Conservation (phyloP, 2,113 vertebrate species). For the Rhinopithecus roxellana region DNA sequence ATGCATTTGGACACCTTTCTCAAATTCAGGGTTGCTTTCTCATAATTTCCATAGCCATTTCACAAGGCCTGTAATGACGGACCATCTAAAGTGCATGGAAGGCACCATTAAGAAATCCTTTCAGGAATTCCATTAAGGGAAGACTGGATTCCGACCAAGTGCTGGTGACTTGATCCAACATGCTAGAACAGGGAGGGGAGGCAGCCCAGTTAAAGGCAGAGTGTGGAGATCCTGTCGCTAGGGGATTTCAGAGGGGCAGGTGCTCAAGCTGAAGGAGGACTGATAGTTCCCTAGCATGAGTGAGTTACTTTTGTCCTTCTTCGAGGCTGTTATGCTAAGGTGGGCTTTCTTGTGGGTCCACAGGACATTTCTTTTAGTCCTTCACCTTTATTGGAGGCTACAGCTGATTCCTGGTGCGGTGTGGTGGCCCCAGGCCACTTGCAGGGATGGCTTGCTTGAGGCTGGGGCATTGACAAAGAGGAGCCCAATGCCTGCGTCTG, state of each 20-base stretch:
- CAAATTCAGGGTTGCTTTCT: constrained; percentile 56
- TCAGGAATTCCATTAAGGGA: constrained; percentile 47
- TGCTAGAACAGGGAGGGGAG: fast-evolving
- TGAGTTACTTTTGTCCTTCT: background rate
- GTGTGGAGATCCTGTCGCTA: fast-evolving
- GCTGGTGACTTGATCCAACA: background rate
- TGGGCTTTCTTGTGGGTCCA: background rate
- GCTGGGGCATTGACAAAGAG: background rate
- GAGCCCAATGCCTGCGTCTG: background rate
- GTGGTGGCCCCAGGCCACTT: background rate
- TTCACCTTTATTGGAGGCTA: background rate
- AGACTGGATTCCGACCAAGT: background rate
- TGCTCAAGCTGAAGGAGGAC: background rate
- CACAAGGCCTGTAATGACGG: constrained; percentile 6
- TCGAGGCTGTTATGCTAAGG: too few relatives aligned
- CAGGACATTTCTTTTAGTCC: background rate
- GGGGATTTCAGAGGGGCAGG: background rate
- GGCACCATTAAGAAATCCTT: constrained; percentile 10
- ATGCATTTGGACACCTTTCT: constrained; percentile 37
- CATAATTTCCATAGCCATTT: constrained; percentile 18
- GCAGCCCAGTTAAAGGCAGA: background rate
- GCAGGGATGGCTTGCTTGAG: background rate
- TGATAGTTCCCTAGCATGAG: background rate
- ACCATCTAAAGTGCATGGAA: constrained; percentile 6
- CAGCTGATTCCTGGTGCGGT: background rate